phyloP scores from a whole-genome alignment of 2,888 invertebrate genomes.

The Cepaea hortensis region DNA sequence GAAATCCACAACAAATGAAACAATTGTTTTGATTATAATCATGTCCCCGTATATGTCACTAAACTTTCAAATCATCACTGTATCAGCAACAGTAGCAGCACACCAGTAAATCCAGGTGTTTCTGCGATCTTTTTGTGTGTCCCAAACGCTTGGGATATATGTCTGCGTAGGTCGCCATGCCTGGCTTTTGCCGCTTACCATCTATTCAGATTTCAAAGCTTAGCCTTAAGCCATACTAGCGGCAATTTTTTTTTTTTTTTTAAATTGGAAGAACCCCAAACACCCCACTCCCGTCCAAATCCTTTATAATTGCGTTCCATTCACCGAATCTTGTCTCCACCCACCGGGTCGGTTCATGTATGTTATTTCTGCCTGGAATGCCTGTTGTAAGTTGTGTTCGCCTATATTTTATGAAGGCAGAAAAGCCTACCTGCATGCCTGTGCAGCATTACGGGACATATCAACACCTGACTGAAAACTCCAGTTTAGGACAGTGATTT shows the following conservation, averaged over 20 bases:
- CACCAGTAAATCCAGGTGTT: too few species aligned
- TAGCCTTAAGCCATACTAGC: background rate
- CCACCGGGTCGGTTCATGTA: background rate
- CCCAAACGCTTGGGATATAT: too few species aligned
- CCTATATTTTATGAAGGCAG: slow-evolving; percentile 3
- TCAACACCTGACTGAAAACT: background rate
- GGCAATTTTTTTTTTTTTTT: too few species aligned
- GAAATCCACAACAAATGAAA: too few species aligned
- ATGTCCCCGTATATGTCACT: too few species aligned
- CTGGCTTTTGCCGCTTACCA: background rate
- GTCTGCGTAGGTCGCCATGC: background rate
- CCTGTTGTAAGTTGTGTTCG: background rate
- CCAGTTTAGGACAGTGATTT: too few species aligned
- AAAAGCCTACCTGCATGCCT: slow-evolving; percentile 11
- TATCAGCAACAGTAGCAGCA: too few species aligned
- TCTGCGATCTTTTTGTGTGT: too few species aligned
- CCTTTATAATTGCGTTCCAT: background rate
- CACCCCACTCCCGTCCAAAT: background rate
- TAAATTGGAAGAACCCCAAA: too few species aligned
- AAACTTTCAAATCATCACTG: too few species aligned
- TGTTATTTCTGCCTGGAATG: slow-evolving; percentile 1
- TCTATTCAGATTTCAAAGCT: background rate
- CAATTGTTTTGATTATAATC: too few species aligned
- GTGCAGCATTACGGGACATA: background rate
- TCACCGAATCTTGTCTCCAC: background rate